phyloP scores from a whole-genome alignment of 1,140 invertebrate genomes.

The Drosophila pallidifrons region DNA sequence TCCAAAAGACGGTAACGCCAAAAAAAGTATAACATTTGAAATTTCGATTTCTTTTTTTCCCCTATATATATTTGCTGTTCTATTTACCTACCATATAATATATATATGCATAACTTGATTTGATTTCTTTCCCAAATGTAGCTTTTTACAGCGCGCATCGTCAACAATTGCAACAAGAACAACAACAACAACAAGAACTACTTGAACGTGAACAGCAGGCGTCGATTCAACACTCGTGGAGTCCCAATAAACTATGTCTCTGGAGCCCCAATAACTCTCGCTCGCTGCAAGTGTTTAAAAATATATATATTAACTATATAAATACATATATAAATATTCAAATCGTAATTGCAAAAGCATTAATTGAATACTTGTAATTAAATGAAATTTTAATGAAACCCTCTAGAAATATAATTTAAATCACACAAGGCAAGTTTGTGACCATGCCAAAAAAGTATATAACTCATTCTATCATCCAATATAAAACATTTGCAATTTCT shows the following conservation, averaged over 20 bases:
- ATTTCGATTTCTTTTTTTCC: conserved; percentile 46
- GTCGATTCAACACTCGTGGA: conserved; percentile 43
- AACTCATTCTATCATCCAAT: conserved; percentile 6
- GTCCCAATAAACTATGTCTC: conserved; percentile 33
- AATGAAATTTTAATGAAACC: conserved; percentile 70
- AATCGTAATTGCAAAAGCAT: conserved; percentile 54
- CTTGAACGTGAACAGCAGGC: conserved; percentile 42
- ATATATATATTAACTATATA: conserved; percentile 23
- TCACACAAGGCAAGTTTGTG: conserved; percentile 73
- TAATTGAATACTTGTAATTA: conserved; percentile 72
- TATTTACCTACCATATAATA: conserved; percentile 63
- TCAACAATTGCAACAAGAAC: conserved; percentile 57
- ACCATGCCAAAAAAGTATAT: conserved; percentile 59
- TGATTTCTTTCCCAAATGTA: conserved; percentile 83
- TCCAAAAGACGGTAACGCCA: conserved; percentile 28
- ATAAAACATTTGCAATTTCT: conserved; percentile 4
- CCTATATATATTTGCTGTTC: conserved; percentile 56
- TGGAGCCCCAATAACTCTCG: conserved; percentile 60
- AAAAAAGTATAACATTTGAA: conserved; percentile 42
- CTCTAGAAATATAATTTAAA: conserved; percentile 71
- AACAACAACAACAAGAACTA: conserved; percentile 54
- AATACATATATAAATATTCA: conserved; percentile 51
- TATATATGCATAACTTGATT: conserved; percentile 75
- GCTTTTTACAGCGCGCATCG: conserved; percentile 71
- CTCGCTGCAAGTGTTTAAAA: conserved; percentile 60